Percentiles rank a stretch among this genome's conserved stretches.
phyloP scores from a whole-genome alignment of 1,140 invertebrate species.

The Euborellia annulipes region DNA sequence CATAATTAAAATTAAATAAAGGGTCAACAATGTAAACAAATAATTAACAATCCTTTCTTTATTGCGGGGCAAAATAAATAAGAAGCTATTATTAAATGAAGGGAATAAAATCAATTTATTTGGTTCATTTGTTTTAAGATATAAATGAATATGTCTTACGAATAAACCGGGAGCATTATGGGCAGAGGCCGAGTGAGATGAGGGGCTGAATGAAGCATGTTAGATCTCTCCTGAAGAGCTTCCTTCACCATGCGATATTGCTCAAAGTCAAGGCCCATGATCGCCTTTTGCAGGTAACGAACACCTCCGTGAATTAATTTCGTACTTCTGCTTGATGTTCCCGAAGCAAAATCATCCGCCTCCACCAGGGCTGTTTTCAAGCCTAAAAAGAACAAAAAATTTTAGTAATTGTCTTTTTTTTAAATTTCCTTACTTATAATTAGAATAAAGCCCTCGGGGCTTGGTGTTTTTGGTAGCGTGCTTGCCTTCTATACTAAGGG shows the following conservation, averaged over 20 bases:
- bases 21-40: not conserved
- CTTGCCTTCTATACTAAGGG: too few species aligned
- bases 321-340: slow-evolving; percentile 90
- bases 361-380: slow-evolving; percentile 94
- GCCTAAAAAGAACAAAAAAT: slow-evolving; percentile 35
- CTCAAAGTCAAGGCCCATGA: slow-evolving; percentile 84
- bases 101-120: too few species aligned
- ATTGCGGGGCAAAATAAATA: too few species aligned
- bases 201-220: slow-evolving; percentile 88
- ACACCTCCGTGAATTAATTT: slow-evolving; percentile 99
- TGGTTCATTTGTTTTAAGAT: too few species aligned
- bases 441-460: too few species aligned
- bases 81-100: slow-evolving; percentile 1
- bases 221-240: slow-evolving; percentile 86
- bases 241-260: slow-evolving; percentile 97
- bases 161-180: slow-evolving; percentile 97
- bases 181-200: slow-evolving; percentile 92
- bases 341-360: slow-evolving; percentile 92
- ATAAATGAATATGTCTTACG: slow-evolving; percentile 38
- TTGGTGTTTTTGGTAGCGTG: too few species aligned
- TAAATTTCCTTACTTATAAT: too few species aligned
- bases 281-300: slow-evolving; percentile 93
- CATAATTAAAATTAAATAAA: too few species aligned
- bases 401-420: too few species aligned
- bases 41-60: not conserved